Conservation (phyloP, 2,113 vertebrate genomes). For the Laticauda laticaudata region DNA sequence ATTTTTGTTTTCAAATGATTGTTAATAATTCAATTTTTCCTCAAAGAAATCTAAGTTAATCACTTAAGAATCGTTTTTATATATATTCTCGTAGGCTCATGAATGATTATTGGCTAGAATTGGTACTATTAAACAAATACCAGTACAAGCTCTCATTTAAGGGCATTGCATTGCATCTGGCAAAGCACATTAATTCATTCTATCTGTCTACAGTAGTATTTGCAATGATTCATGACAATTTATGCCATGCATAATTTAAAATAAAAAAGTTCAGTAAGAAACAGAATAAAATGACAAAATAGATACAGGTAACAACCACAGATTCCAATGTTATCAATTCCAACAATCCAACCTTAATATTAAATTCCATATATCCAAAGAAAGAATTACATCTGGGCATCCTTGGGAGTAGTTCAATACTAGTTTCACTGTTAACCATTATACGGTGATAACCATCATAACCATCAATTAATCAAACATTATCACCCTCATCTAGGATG, state of each 20-base stretch:
- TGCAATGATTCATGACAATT: background rate
- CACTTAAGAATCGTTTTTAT: background rate
- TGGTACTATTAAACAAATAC: background rate
- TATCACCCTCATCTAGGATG: background rate
- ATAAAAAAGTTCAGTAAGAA: background rate
- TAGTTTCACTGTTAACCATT: background rate
- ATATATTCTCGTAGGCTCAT: background rate
- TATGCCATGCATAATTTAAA: background rate
- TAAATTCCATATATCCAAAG: background rate
- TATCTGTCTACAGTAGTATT: background rate
- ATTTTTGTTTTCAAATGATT: background rate
- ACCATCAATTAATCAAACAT: background rate
- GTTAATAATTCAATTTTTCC: background rate
- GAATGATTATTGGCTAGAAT: background rate
- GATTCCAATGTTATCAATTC: background rate
- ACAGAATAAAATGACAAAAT: background rate
- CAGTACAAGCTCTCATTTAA: background rate
- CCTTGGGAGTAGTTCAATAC: background rate
- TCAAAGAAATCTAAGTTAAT: background rate
- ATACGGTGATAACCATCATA: background rate
- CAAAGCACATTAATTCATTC: background rate
- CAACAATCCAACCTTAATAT: background rate
- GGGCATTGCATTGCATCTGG: background rate
- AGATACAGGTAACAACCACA: background rate
- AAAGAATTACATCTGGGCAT: background rate